Percentiles rank a stretch among this genome's conserved stretches.
Evolutionary conservation across 2,113 vertebrate genomes (phyloP).

Genomic region (Craseonycteris thonglongyai): DNA sequence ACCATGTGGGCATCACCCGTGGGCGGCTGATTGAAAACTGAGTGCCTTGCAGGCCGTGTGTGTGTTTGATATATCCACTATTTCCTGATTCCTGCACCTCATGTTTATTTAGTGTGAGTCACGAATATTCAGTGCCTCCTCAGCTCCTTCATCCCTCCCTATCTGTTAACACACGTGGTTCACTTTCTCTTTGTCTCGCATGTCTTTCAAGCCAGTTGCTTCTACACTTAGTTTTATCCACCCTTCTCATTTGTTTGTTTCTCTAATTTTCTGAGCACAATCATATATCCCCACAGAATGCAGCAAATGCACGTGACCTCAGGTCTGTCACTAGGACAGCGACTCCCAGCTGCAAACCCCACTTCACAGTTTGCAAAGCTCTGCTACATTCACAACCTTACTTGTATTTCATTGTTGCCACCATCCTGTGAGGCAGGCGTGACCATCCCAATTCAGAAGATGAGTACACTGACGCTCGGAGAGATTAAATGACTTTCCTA

Average conservation of each 20-base stretch:
- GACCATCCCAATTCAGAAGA: neutral
- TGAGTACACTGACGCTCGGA: rapidly evolving
- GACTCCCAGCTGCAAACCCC: neutral
- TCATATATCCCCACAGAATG: neutral
- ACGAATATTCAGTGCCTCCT: constrained; percentile 12
- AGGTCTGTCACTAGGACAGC: neutral
- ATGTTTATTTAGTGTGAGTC: neutral
- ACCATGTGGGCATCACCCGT: neutral
- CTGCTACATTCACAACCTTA: neutral
- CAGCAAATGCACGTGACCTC: neutral
- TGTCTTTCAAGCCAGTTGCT: neutral
- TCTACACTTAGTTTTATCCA: neutral
- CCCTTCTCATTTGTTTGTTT: neutral
- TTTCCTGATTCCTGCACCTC: neutral
- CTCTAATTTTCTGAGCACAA: neutral
- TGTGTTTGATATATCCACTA: neutral
- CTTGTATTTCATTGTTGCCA: neutral
- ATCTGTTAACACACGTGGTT: neutral
- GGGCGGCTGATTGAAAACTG: neutral
- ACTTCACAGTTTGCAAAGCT: neutral
- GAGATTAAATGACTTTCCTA: neutral
- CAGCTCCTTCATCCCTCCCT: neutral
- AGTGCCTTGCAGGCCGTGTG: neutral
- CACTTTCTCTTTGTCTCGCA: neutral
- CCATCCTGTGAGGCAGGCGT: neutral